Evolutionary conservation across 1,140 invertebrate species (phyloP).

Genomic region (Ephestia elutella): DNA sequence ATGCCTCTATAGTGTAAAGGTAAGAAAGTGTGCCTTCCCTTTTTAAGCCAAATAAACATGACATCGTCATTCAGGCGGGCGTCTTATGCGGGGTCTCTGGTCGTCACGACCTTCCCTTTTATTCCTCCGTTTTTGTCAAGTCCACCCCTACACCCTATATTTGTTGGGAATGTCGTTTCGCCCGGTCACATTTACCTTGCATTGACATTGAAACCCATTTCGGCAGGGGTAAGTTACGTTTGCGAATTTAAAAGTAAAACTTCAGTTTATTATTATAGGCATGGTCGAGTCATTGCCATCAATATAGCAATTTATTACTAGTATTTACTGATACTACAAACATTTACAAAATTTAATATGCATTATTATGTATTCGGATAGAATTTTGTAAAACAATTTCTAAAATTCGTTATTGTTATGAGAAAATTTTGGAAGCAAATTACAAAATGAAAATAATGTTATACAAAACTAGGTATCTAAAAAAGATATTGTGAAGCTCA

Average conservation of each 20-base stretch:
- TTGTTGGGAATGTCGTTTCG: constrained; percentile 40
- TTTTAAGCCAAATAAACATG: constrained; percentile 66
- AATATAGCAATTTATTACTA: too few species aligned
- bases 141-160: constrained; percentile 41
- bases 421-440: too few species aligned
- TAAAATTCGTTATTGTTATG: too few species aligned
- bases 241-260: background rate
- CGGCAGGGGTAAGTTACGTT: constrained; percentile 29
- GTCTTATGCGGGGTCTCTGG: constrained; percentile 38
- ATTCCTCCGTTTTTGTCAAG: constrained; percentile 54
- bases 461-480: too few species aligned
- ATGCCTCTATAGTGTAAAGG: constrained; percentile 24
- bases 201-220: constrained; percentile 42
- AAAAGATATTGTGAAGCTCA: too few species aligned
- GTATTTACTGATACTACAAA: background rate
- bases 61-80: constrained; percentile 56
- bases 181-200: constrained; percentile 44
- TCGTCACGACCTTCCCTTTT: constrained; percentile 50
- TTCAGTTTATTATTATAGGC: constrained; percentile 16
- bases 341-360: too few species aligned
- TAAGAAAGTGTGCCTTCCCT: constrained; percentile 43
- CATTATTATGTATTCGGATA: too few species aligned
- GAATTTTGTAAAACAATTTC: too few species aligned
- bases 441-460: too few species aligned
- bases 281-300: constrained; percentile 15